A percentile compares a stretch with the other conserved stretches of the same genome.
phyloP scores from a whole-genome alignment of 1,140 invertebrate genomes.

The Bicyclus anynana region DNA sequence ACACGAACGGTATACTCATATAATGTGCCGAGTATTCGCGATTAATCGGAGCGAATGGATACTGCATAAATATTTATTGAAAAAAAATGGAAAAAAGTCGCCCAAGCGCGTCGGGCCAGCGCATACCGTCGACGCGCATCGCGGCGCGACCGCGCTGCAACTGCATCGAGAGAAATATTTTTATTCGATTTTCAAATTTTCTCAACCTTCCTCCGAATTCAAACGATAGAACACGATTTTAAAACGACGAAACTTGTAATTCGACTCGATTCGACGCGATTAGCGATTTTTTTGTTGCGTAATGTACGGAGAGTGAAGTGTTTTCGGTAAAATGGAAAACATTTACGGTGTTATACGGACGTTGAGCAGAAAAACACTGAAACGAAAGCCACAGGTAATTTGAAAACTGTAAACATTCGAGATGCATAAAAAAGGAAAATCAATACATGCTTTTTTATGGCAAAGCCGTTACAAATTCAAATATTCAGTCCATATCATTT shows the following conservation, averaged over 20 bases:
- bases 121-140: constrained; percentile 51
- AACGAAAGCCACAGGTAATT: constrained; percentile 56
- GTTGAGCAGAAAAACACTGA: constrained; percentile 62
- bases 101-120: constrained; percentile 36
- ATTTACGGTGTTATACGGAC: constrained; percentile 65
- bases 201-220: background rate
- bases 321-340: constrained; percentile 50
- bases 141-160: constrained; percentile 38
- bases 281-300: constrained; percentile 17
- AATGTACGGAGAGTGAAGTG: constrained; percentile 18
- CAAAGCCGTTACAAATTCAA: too few relatives aligned
- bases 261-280: background rate
- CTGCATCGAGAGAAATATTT: constrained; percentile 14
- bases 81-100: constrained; percentile 27
- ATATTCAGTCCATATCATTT: too few relatives aligned
- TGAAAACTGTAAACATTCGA: background rate
- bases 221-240: background rate
- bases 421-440: too few relatives aligned
- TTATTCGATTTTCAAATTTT: constrained; percentile 17
- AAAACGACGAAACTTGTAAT: too few relatives aligned
- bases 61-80: constrained; percentile 64
- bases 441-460: background rate
- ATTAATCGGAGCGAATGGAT: constrained; percentile 54
- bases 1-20: constrained; percentile 15
- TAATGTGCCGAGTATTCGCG: constrained; percentile 35